These are phyloP conservation scores for Eilema sororculum DNA, from an alignment of 2,888 invertebrate genomes.

Conservation along the genomic window DNA sequence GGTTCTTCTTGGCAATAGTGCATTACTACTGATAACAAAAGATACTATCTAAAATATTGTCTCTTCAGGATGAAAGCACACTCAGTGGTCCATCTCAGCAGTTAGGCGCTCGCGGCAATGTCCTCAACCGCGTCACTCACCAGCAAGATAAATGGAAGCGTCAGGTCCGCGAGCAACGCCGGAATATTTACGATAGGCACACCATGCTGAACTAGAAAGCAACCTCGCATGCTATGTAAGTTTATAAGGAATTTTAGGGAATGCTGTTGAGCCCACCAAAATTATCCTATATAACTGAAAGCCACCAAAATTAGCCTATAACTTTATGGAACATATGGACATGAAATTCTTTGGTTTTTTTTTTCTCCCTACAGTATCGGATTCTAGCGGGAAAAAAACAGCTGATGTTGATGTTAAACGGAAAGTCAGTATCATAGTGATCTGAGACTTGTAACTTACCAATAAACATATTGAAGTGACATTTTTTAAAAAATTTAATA, in stretches of 20 bases:
- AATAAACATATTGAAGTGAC: too few relatives aligned
- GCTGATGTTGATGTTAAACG: too few relatives aligned
- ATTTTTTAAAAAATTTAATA: neutral
- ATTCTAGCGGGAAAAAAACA: too few relatives aligned
- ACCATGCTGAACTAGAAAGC: conserved; percentile 98
- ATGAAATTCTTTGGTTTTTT: too few relatives aligned
- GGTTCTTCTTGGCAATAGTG: too few relatives aligned
- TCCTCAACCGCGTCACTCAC: conserved; percentile 97
- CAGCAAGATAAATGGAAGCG: conserved; percentile 99
- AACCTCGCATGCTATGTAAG: neutral
- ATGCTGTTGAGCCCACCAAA: neutral
- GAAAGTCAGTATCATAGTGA: too few relatives aligned
- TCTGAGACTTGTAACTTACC: too few relatives aligned
- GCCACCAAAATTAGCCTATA: neutral
- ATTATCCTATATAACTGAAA: neutral
- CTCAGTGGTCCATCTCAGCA: conserved; percentile 90
- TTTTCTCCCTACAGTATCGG: too few relatives aligned
- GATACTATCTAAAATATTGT: neutral
- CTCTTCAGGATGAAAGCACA: conserved; percentile 88
- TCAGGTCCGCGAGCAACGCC: conserved; percentile 97
- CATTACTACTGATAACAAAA: too few relatives aligned
- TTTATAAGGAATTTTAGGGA: neutral
- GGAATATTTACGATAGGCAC: conserved; percentile 98
- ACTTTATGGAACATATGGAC: too few relatives aligned
- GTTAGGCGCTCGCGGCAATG: conserved; percentile 92